Evolutionary conservation across 1,140 invertebrate species (phyloP).

Genomic region (Megalopta genalis): DNA sequence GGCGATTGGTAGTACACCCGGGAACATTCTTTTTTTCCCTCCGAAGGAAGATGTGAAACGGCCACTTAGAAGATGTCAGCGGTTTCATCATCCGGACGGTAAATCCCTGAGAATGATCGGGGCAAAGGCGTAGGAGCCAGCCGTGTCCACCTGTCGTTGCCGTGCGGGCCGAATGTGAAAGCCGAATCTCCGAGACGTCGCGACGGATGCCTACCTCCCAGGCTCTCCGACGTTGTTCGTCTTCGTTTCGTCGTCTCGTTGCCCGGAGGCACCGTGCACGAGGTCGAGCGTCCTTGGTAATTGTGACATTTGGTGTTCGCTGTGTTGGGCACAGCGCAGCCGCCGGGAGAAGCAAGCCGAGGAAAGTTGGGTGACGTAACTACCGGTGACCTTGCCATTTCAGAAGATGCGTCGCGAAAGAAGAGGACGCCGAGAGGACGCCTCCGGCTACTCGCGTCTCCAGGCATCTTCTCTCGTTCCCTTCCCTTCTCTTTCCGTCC

Average conservation of each 20-base stretch:
- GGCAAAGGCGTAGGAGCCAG: conserved; percentile 16
- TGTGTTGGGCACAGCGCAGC: conserved; percentile 7
- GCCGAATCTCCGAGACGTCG: conserved; percentile 19
- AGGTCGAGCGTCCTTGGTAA: conserved; percentile 70
- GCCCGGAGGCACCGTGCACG: conserved; percentile 45
- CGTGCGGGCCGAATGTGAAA: conserved; percentile 45
- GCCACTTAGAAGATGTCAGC: neutral
- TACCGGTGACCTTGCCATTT: conserved; percentile 75
- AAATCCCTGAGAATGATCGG: neutral
- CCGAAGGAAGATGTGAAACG: neutral
- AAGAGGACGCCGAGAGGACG: conserved; percentile 24
- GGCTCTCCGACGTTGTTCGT: neutral
- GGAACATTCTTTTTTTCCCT: neutral
- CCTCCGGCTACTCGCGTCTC: conserved; percentile 36
- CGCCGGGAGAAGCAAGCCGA: conserved; percentile 26
- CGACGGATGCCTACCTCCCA: conserved; percentile 19
- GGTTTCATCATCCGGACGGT: conserved; percentile 13
- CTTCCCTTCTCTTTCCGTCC: conserved; percentile 4
- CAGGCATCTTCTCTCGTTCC: conserved; percentile 9
- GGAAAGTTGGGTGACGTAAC: conserved; percentile 71
- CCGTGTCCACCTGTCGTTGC: neutral
- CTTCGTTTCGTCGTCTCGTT: conserved; percentile 29
- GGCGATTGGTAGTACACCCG: no score
- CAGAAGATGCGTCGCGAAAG: conserved; percentile 68
- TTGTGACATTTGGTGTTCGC: conserved; percentile 77